Percentiles rank a stretch among this genome's conserved stretches.
Evolutionary conservation across 2,888 invertebrate species (phyloP).

Genomic region (Pristionchus arcanus): DNA sequence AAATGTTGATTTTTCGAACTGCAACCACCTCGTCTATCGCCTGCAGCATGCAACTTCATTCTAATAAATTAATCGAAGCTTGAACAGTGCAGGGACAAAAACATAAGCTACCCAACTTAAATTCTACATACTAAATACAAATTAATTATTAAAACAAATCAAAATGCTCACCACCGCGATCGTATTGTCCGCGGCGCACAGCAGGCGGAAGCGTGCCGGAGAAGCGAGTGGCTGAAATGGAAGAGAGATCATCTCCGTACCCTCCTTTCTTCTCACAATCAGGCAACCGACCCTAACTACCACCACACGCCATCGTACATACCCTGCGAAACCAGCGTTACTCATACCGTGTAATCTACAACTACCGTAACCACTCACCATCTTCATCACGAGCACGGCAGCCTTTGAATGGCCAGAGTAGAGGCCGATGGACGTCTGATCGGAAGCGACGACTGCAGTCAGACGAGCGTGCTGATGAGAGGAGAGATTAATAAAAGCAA

Average conservation of each 20-base stretch:
- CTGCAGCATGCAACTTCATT: too few species aligned
- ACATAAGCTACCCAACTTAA: background rate
- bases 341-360: background rate
- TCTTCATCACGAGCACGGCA: conserved; percentile 35
- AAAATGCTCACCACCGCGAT: background rate
- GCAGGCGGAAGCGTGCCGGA: conserved; percentile 17
- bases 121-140: background rate
- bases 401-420: background rate
- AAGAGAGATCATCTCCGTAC: background rate
- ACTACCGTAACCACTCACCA: conserved; percentile 10
- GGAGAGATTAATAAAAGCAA: background rate
- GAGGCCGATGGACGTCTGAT: conserved; percentile 27
- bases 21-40: too few species aligned
- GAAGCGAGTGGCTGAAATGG: conserved; percentile 42
- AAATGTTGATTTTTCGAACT: too few species aligned
- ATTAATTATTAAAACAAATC: background rate
- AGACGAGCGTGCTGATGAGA: conserved; percentile 23
- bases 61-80: too few species aligned
- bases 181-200: conserved; percentile 2
- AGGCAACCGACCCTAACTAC: too few species aligned
- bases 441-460: conserved; percentile 25
- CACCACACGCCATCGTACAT: background rate
- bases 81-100: too few species aligned
- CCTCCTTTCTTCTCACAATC: background rate
- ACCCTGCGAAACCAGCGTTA: too few species aligned